Evolutionary conservation across 2,888 invertebrate genomes (phyloP).

Genomic region (Neelides folsomi): DNA sequence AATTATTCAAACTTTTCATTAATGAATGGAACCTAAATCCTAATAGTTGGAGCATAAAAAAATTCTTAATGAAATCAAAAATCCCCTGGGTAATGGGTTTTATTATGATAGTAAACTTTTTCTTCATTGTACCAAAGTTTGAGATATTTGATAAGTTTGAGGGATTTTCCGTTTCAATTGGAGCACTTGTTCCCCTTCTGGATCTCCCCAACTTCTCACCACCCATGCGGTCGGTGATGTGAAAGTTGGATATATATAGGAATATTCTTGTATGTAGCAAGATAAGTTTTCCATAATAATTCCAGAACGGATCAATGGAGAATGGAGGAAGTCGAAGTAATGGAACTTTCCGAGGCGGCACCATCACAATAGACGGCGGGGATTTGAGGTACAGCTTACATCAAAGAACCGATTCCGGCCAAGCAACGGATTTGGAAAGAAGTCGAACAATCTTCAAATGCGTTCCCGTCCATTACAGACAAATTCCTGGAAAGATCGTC

Average conservation of each 20-base stretch:
- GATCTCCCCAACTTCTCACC: constrained; percentile 2
- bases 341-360: not conserved
- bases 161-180: no score
- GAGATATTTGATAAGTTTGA: no score
- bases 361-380: not conserved
- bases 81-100: no score
- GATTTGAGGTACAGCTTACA: not conserved
- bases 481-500: constrained; percentile 43
- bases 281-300: no score
- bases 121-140: no score
- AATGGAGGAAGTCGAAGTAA: not conserved
- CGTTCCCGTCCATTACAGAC: constrained; percentile 25
- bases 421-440: constrained; percentile 24
- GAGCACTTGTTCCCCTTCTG: no score
- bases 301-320: not conserved
- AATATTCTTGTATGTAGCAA: no score
- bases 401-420: constrained; percentile 1
- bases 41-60: no score
- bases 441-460: constrained; percentile 31
- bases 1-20: no score
- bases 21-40: no score
- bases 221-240: not conserved
- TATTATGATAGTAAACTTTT: no score
- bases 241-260: not conserved
- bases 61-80: no score